Percentiles rank a stretch among this genome's conserved stretches.
These are phyloP conservation scores for Molossus molossus DNA, from an alignment of 2,797 vertebrate species.

Conservation along the genomic window DNA sequence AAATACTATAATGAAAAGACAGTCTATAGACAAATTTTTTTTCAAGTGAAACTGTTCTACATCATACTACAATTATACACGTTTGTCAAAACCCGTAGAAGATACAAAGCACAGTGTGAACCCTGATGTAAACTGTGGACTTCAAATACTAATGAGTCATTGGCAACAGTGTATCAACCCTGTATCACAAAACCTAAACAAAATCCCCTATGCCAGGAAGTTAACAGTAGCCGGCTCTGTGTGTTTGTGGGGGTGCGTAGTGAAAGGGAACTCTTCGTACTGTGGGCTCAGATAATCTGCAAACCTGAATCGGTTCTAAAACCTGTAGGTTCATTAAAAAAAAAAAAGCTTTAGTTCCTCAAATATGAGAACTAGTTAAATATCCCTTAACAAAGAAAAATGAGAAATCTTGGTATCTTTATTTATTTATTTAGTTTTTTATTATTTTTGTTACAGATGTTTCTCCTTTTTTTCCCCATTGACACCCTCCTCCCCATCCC, in stretches of 20 bases:
- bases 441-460: no score
- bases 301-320: background rate
- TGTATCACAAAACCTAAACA: no score
- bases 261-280: background rate
- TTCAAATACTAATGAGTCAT: no score
- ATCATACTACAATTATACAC: no score
- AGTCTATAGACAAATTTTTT: background rate
- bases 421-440: no score
- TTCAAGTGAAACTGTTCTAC: background rate
- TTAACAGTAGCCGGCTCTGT: background rate
- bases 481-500: no score
- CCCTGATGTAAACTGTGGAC: no score
- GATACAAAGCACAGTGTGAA: no score
- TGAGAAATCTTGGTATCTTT: background rate
- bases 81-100: no score
- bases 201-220: background rate
- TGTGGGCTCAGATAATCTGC: background rate
- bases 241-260: no score
- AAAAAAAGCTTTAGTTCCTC: background rate
- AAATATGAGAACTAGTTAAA: background rate
- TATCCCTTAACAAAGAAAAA: constrained; percentile 16
- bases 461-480: no score
- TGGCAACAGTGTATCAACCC: background rate
- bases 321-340: no score
- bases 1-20: background rate